Evolutionary conservation across 2,888 invertebrate genomes (phyloP).

Genomic region (Auanema sp.): DNA sequence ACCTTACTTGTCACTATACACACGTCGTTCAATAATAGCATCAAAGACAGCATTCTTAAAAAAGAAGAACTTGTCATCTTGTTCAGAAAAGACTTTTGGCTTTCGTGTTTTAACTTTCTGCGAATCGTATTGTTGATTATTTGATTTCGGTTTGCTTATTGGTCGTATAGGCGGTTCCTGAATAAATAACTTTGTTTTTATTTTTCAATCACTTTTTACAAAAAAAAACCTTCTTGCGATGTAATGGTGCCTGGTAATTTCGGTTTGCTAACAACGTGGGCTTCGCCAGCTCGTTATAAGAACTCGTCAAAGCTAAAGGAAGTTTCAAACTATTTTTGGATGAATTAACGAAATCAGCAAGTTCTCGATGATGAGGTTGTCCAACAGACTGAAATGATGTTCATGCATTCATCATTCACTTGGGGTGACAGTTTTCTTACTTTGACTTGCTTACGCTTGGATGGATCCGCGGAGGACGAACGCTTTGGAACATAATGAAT

Average conservation of each 20-base stretch:
- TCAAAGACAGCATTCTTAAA: slow-evolving; percentile 32
- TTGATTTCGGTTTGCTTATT: not conserved
- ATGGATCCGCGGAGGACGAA: slow-evolving; percentile 36
- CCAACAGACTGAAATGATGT: not conserved
- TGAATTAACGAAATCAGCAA: slow-evolving; percentile 35
- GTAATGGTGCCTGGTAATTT: slow-evolving; percentile 37
- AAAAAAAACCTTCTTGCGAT: slow-evolving; percentile 9
- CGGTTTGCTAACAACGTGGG: slow-evolving; percentile 34
- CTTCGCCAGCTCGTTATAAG: slow-evolving; percentile 28
- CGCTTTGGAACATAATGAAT: slow-evolving; percentile 38
- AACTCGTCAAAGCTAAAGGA: slow-evolving; percentile 27
- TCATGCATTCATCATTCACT: not conserved
- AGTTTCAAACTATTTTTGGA: slow-evolving; percentile 14
- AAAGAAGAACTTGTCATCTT: not conserved
- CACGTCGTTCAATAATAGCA: slow-evolving; percentile 24
- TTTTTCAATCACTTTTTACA: not conserved
- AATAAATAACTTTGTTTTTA: not conserved
- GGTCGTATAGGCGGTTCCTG: slow-evolving; percentile 12
- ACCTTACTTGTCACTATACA: slow-evolving; percentile 25
- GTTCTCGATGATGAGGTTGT: slow-evolving; percentile 34
- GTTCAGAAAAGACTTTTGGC: not conserved
- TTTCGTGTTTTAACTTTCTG: slow-evolving; percentile 5
- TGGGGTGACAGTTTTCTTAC: slow-evolving; percentile 28
- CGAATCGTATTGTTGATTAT: not conserved
- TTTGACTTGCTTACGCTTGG: slow-evolving; percentile 18